A percentile compares a stretch with the other conserved stretches of the same genome.
phyloP scores from a whole-genome alignment of 2,797 vertebrate species.

The Euphonia xanthogaster region DNA sequence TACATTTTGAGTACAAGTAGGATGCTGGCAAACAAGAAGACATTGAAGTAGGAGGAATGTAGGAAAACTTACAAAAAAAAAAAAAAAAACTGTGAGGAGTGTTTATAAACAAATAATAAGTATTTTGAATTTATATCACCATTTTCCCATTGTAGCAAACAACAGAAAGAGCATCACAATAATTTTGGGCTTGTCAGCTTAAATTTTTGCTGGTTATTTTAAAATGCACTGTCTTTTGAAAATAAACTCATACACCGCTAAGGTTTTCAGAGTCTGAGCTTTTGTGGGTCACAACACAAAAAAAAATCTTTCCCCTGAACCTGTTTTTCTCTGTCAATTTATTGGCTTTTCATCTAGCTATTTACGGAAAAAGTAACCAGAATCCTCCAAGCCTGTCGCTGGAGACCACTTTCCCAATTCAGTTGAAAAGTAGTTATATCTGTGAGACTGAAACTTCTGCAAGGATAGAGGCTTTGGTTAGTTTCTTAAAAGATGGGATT shows the following conservation, averaged over 20 bases:
- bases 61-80: slow-evolving; percentile 7
- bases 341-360: neutral
- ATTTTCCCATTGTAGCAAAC: neutral
- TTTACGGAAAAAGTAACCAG: neutral
- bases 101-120: neutral
- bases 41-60: slow-evolving; percentile 6
- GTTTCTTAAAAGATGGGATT: slow-evolving; percentile 34
- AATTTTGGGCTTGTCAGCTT: neutral
- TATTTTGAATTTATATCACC: neutral
- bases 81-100: neutral
- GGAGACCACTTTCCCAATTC: neutral
- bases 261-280: neutral
- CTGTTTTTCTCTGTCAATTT: neutral
- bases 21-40: neutral
- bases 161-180: neutral
- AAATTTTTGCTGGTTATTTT: neutral
- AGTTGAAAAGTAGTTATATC: neutral
- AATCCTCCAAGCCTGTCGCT: neutral
- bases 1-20: neutral
- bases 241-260: neutral
- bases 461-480: slow-evolving; percentile 24
- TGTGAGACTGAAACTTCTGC: slow-evolving; percentile 1
- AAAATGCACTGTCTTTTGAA: neutral
- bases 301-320: neutral
- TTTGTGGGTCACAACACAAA: neutral